These are phyloP conservation scores for Protonemura montana DNA, from an alignment of 2,888 invertebrate genomes.

Conservation along the genomic window DNA sequence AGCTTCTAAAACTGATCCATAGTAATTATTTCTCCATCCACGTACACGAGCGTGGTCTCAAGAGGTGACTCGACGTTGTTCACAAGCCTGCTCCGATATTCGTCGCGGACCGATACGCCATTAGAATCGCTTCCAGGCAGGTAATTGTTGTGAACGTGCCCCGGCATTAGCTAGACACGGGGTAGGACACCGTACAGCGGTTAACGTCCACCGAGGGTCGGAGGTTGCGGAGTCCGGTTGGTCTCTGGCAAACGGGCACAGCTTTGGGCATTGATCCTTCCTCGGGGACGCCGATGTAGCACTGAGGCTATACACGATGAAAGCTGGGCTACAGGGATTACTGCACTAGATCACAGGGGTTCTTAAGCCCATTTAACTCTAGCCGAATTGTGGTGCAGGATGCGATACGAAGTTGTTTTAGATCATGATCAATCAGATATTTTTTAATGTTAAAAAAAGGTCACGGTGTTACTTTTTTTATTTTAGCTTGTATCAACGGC, in stretches of 20 bases:
- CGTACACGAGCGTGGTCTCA: too few species aligned
- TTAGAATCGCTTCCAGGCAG: neutral
- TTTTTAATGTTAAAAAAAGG: too few species aligned
- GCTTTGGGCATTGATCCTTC: slow-evolving; percentile 1
- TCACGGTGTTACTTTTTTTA: too few species aligned
- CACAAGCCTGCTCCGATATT: too few species aligned
- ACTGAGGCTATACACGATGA: neutral
- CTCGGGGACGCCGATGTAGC: neutral
- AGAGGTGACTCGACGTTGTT: too few species aligned
- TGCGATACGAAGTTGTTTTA: too few species aligned
- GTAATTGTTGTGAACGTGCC: neutral
- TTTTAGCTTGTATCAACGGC: too few species aligned
- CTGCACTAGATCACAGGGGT: neutral
- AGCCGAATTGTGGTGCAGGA: too few species aligned
- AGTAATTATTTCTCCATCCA: too few species aligned
- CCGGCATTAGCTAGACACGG: neutral
- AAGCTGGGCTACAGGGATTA: neutral
- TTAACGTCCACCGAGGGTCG: neutral
- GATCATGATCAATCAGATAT: too few species aligned
- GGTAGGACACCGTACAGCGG: neutral
- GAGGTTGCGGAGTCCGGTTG: neutral
- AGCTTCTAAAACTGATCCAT: too few species aligned
- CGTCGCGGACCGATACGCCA: neutral
- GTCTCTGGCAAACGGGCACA: neutral
- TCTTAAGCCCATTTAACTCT: too few species aligned